A percentile compares a stretch with the other conserved stretches of the same genome.
These are phyloP conservation scores for Rhogogaster chlorosoma DNA, from an alignment of 2,888 invertebrate species.

Conservation along the genomic window DNA sequence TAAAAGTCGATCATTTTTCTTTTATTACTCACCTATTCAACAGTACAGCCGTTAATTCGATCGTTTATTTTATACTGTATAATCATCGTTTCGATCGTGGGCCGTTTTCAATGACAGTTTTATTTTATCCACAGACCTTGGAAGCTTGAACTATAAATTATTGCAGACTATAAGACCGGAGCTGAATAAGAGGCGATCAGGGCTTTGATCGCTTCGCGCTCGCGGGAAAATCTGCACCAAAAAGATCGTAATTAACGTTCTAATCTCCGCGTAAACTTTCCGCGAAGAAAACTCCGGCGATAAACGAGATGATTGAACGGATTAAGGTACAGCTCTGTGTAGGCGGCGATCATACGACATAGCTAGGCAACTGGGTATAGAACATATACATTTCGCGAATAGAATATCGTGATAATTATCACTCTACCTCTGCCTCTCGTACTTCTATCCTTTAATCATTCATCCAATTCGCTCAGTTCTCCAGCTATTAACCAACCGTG, in stretches of 20 bases:
- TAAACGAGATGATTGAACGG: neutral
- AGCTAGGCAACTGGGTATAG: neutral
- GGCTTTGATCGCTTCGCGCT: neutral
- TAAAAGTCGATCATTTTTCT: neutral
- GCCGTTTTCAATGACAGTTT: neutral
- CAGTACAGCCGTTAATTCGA: neutral
- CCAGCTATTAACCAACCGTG: neutral
- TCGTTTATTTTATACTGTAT: neutral
- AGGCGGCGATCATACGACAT: neutral
- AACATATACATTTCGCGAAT: neutral
- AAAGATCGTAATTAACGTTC: neutral
- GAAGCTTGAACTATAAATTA: slow-evolving; percentile 8
- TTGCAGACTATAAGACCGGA: neutral
- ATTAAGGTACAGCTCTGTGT: neutral
- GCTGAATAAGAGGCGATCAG: neutral
- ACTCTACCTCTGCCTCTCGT: neutral
- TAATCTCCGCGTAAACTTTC: neutral
- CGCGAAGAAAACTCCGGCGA: neutral
- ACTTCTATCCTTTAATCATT: neutral
- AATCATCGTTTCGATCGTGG: neutral
- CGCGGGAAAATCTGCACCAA: neutral
- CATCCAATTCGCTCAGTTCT: neutral
- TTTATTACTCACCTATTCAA: neutral
- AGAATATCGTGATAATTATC: neutral
- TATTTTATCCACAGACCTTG: neutral